phyloP scores from a whole-genome alignment of 2,113 vertebrate genomes.

The Hiodon alosoides region DNA sequence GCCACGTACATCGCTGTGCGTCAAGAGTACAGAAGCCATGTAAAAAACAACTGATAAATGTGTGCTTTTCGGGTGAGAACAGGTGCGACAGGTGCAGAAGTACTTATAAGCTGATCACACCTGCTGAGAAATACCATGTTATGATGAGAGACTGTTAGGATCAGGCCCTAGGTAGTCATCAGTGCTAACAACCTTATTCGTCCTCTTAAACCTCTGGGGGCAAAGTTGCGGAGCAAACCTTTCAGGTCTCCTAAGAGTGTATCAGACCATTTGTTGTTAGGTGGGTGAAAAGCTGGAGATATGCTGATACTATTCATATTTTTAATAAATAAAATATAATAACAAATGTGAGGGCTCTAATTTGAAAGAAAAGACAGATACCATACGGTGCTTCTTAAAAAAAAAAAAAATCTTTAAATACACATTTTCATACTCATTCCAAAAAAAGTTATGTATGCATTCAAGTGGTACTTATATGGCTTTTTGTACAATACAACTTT shows the following conservation, averaged over 20 bases:
- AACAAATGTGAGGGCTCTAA: conserved; percentile 39
- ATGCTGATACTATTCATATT: conserved; percentile 10
- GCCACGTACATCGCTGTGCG: background rate
- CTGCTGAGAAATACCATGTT: background rate
- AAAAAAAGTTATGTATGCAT: conserved; percentile 68
- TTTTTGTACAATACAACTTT: conserved; percentile 81
- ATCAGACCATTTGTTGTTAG: conserved; percentile 15
- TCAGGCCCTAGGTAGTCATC: background rate
- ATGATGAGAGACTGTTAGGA: background rate
- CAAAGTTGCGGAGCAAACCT: conserved; percentile 6
- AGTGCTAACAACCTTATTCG: background rate
- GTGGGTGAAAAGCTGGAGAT: background rate
- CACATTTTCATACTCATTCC: conserved; percentile 58
- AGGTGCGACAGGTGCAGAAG: background rate
- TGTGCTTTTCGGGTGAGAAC: conserved; percentile 13
- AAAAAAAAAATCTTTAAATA: conserved; percentile 43
- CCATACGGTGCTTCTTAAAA: conserved; percentile 58
- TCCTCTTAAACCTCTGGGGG: background rate
- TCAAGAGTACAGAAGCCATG: background rate
- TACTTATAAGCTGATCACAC: too few species aligned
- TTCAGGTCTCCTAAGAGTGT: conserved; percentile 14
- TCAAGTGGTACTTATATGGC: conserved; percentile 73
- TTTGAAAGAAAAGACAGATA: conserved; percentile 40
- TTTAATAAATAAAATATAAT: conserved; percentile 36
- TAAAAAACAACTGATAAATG: background rate